Evolutionary conservation across 2,797 vertebrate species (phyloP).

Genomic region (Pitangus sulphuratus): DNA sequence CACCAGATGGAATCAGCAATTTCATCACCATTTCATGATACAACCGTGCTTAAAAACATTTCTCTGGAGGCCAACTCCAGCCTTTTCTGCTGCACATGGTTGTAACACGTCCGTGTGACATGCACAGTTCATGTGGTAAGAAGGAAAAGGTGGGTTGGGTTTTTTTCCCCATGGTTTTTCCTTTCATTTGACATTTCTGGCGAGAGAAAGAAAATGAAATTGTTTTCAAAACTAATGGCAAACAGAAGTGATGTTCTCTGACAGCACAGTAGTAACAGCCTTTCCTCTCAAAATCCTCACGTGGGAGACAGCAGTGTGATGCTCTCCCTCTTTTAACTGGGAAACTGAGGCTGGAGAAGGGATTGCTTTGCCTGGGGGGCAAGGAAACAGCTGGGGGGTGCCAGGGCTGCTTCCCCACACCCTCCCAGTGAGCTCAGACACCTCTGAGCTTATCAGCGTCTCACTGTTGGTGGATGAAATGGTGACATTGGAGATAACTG

Average conservation of each 20-base stretch:
- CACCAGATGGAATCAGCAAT: not conserved
- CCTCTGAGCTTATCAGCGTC: not conserved
- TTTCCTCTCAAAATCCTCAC: accelerated
- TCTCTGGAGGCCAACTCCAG: not conserved
- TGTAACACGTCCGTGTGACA: not conserved
- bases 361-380: not conserved
- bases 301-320: not conserved
- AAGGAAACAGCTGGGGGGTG: accelerated
- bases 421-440: not conserved
- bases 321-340: not conserved
- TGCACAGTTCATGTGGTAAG: accelerated
- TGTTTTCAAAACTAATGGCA: not conserved
- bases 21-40: not conserved
- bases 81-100: not conserved
- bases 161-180: accelerated
- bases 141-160: not conserved
- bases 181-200: not conserved
- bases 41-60: not conserved
- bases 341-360: slow-evolving; percentile 14
- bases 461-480: not conserved
- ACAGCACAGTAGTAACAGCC: accelerated
- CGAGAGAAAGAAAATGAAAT: not conserved
- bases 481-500: slow-evolving; percentile 6
- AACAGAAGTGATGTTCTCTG: accelerated
- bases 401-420: not conserved